Evolutionary conservation across 2,888 invertebrate genomes (phyloP), one percentile per base, ranked within the genome.

Genomic region (Synanthedon formicaeformis): DNA sequence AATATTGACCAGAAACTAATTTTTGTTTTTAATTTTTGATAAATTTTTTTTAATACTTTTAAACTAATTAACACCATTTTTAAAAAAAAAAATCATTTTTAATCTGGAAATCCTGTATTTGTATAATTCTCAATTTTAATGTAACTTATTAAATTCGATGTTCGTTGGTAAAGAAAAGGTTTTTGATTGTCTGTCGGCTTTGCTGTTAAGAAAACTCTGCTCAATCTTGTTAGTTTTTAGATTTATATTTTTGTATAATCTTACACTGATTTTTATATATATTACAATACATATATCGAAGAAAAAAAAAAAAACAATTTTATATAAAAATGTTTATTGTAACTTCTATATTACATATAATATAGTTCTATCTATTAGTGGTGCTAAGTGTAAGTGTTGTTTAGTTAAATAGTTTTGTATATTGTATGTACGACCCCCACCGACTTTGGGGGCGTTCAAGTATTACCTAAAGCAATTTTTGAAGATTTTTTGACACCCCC

Each of bases 151-250:
- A n/a, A 10, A 45, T 45, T 13, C 14, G 0, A 34, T 34, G 34
- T 34, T 23, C 34, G 34, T 45, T 14, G 45, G 45, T 8, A 45
- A 45, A 6, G 45, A 13, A 16, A n/a, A 13, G 45, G 4, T 13
- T 45, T 23, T 45, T 12, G n/a, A 11, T 45, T 45, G 45, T 13
- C 41, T 3, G 41, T 45, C n/a, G 14, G 12, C 45, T 45, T 14
- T 45, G n/a, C 14, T 45, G 45, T 12, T 45, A 14, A 52, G 51
- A 69, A 16, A 70, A 69, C 62, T 59, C 71, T 74, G 75, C 75
- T 76, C 75, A 78, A 78, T 76, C 62, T 69, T 70, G 52, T 56
- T 67, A 68, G 60, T 63, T 60, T 54, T 66, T 65, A 51, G 53
- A 51, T 16, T 16, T 41, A 50, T 57, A 54, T 55, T 52, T 57